phyloP scores from a whole-genome alignment of 2,888 invertebrate genomes.

The Aspidapion aeneum region DNA sequence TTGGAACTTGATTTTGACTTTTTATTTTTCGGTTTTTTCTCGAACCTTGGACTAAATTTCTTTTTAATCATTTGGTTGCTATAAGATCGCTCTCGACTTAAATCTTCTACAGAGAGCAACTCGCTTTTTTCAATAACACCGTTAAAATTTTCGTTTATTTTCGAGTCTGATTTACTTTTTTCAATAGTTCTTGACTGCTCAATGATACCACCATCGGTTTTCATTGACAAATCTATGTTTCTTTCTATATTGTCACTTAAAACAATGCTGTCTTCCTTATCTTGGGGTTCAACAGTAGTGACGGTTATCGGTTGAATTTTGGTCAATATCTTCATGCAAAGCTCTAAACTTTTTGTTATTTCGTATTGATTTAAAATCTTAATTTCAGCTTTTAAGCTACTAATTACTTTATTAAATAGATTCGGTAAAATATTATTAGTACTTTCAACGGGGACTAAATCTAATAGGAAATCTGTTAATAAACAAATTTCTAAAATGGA shows the following conservation, averaged over 20 bases:
- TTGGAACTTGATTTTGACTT: slow-evolving; percentile 57
- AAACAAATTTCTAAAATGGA: slow-evolving; percentile 66
- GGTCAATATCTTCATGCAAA: slow-evolving; percentile 70
- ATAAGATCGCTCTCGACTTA: slow-evolving; percentile 45
- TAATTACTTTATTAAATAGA: slow-evolving; percentile 64
- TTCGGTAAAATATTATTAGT: slow-evolving; percentile 76
- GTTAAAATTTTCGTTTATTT: slow-evolving; percentile 51
- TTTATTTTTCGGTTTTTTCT: slow-evolving; percentile 58
- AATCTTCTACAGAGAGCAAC: slow-evolving; percentile 37
- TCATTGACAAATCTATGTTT: slow-evolving; percentile 22
- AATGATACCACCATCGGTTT: slow-evolving; percentile 26
- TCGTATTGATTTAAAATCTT: slow-evolving; percentile 56
- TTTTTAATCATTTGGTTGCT: slow-evolving; percentile 48
- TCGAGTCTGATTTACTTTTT: slow-evolving; percentile 66
- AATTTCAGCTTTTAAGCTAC: slow-evolving; percentile 57
- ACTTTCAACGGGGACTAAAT: slow-evolving; percentile 71
- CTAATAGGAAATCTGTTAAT: slow-evolving; percentile 70
- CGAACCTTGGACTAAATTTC: slow-evolving; percentile 51
- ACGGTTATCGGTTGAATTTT: slow-evolving; percentile 67
- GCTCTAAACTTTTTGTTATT: slow-evolving; percentile 59
- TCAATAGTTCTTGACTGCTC: slow-evolving; percentile 47
- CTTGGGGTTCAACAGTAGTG: slow-evolving; percentile 28
- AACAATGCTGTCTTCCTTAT: slow-evolving; percentile 27
- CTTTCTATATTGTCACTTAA: slow-evolving; percentile 25
- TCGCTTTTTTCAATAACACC: slow-evolving; percentile 43